Evolutionary conservation across 2,797 vertebrate species (phyloP).

Genomic region (Pterois miles): DNA sequence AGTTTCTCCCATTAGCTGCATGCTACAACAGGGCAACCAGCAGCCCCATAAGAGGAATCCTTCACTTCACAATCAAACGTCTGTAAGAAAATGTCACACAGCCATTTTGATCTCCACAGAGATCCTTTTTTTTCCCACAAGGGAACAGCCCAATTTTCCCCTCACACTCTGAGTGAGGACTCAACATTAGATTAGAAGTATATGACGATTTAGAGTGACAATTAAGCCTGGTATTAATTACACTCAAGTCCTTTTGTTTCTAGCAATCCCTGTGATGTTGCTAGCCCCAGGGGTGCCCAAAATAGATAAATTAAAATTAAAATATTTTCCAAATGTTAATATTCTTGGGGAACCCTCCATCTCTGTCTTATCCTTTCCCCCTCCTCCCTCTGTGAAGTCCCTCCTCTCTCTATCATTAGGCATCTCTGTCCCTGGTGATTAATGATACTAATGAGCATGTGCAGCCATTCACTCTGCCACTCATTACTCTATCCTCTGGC

Average conservation of each 20-base stretch:
- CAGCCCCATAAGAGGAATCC: constrained; percentile 47
- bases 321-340: constrained; percentile 71
- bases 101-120: constrained; percentile 58
- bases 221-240: constrained; percentile 69
- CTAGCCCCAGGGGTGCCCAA: constrained; percentile 44
- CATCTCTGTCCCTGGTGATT: constrained; percentile 79
- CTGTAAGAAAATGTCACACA: constrained; percentile 67
- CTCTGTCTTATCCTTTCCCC: constrained; percentile 66
- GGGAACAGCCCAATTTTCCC: constrained; percentile 48
- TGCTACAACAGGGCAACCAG: constrained; percentile 3
- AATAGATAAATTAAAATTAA: constrained; percentile 59
- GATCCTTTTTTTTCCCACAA: constrained; percentile 42
- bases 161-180: constrained; percentile 44
- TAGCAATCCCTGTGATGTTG: constrained; percentile 45
- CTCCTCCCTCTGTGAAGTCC: constrained; percentile 59
- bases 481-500: constrained; percentile 77
- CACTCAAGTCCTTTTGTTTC: constrained; percentile 61
- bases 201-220: constrained; percentile 62
- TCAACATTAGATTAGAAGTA: constrained; percentile 56
- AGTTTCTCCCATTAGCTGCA: constrained; percentile 56
- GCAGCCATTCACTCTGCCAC: constrained; percentile 77
- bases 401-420: constrained; percentile 74
- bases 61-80: constrained; percentile 63
- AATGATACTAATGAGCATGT: constrained; percentile 84
- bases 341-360: constrained; percentile 69